Evolutionary conservation across 92 coral and sea anemone species (phyloP).

Genomic region (Phymanthus crucifer): DNA sequence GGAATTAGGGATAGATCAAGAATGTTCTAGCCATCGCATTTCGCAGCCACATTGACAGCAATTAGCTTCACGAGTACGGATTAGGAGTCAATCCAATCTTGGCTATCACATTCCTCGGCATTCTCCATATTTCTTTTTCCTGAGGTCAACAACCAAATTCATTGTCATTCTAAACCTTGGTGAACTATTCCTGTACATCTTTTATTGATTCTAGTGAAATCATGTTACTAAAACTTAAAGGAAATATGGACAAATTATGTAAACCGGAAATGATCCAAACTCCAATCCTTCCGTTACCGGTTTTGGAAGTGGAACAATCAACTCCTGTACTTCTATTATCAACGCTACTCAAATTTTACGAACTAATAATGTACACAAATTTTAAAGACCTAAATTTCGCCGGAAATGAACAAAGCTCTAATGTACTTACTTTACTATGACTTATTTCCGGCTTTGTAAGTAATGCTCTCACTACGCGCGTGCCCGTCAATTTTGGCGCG

Average conservation of each 20-base stretch:
- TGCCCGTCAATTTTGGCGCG: too few species aligned
- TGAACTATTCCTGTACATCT: not conserved
- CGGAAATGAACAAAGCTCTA: too few species aligned
- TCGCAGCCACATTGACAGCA: not conserved
- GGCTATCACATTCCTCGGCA: not conserved
- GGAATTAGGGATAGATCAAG: too few species aligned
- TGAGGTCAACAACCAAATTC: not conserved
- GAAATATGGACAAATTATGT: too few species aligned
- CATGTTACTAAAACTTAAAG: too few species aligned
- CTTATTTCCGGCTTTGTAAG: too few species aligned
- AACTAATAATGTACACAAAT: too few species aligned
- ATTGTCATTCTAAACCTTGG: not conserved
- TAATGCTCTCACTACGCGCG: not conserved
- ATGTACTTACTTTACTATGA: too few species aligned
- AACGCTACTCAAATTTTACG: not conserved
- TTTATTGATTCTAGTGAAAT: not conserved
- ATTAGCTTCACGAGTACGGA: not conserved
- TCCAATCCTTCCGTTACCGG: too few species aligned
- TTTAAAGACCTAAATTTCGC: too few species aligned
- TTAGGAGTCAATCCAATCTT: not conserved
- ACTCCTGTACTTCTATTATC: not conserved
- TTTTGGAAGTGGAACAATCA: not conserved
- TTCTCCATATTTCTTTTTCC: not conserved
- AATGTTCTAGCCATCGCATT: not conserved
- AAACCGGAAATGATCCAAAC: too few species aligned